Percentiles rank a stretch among this genome's conserved stretches.
Evolutionary conservation across 2,113 vertebrate species (phyloP).

Genomic region (Micronycteris hirsuta): DNA sequence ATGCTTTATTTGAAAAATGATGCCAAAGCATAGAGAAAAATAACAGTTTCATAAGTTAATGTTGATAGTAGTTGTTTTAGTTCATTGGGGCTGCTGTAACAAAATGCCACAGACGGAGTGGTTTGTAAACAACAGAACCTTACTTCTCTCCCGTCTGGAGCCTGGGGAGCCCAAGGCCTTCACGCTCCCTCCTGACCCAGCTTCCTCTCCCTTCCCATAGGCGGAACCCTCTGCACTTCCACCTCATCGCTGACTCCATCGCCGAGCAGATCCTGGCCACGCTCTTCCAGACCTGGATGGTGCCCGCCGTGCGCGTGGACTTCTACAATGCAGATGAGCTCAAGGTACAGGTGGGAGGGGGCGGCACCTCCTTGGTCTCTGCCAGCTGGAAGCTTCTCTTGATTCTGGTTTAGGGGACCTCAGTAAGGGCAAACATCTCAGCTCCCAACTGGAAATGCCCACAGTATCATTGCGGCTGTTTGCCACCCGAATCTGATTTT

Average conservation of each 20-base stretch:
- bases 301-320: conserved; percentile 94
- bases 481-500: not conserved
- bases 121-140: too few species aligned
- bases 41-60: not conserved
- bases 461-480: accelerated
- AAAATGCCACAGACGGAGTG: not conserved
- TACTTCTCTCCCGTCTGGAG: not conserved
- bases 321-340: conserved; percentile 98
- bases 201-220: conserved; percentile 74
- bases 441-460: not conserved
- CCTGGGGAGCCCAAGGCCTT: not conserved
- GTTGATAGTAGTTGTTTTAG: not conserved
- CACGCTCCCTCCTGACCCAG: not conserved
- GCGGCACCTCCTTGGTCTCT: accelerated
- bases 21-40: not conserved
- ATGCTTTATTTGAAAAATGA: not conserved
- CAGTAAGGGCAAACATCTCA: not conserved
- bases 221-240: conserved; percentile 97
- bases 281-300: conserved; percentile 98
- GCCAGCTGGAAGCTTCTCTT: not conserved
- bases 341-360: conserved; percentile 83
- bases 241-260: conserved; percentile 96
- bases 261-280: conserved; percentile 96
- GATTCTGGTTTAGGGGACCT: not conserved
- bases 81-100: not conserved